phyloP scores from a whole-genome alignment of 2,113 vertebrate species.

The Alligator mississippiensis region DNA sequence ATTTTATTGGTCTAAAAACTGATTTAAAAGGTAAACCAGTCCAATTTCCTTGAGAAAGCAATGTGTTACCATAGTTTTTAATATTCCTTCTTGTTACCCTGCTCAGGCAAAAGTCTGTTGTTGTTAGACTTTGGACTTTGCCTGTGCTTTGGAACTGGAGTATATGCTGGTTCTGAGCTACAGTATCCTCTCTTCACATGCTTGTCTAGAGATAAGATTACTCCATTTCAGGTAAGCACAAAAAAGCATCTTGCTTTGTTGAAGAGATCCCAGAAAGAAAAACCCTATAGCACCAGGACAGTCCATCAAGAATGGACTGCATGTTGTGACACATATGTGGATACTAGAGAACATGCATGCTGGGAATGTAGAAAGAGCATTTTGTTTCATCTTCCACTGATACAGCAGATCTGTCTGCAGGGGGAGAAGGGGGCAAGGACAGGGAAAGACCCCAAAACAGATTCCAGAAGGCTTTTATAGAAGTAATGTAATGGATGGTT shows the following conservation, averaged over 20 bases:
- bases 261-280: not conserved
- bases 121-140: too few species aligned
- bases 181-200: not conserved
- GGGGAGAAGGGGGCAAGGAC: not conserved
- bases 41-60: not conserved
- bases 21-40: not conserved
- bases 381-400: conserved; percentile 1
- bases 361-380: not conserved
- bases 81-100: not conserved
- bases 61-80: not conserved
- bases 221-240: not conserved
- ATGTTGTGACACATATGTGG: not conserved
- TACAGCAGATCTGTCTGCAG: not conserved
- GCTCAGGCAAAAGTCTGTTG: too few species aligned
- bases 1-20: not conserved
- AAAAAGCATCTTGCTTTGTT: not conserved
- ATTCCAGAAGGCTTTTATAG: conserved; percentile 67
- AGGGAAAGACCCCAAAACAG: conserved; percentile 57
- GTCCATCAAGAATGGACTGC: not conserved
- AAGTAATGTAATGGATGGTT: conserved; percentile 70
- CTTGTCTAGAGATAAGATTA: not conserved
- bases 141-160: too few species aligned
- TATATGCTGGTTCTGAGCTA: too few species aligned
- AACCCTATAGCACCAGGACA: not conserved
- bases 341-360: not conserved